These are phyloP conservation scores for Proteles cristata DNA, from an alignment of 2,113 vertebrate genomes.

Conservation along the genomic window DNA sequence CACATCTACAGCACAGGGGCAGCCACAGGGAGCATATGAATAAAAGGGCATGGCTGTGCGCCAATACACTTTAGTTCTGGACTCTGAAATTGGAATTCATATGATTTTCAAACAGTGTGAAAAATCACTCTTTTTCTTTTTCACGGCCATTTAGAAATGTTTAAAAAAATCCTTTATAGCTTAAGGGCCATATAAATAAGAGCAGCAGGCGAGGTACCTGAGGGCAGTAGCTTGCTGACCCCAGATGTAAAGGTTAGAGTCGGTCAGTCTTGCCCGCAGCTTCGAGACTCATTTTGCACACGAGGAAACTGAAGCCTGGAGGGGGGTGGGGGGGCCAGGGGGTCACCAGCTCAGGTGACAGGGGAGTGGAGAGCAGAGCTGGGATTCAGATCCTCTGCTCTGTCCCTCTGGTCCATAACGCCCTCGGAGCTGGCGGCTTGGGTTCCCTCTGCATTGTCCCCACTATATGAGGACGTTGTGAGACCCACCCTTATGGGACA, in stretches of 20 bases:
- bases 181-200: not conserved
- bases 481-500: not conserved
- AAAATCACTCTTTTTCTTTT: not conserved
- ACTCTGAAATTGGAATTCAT: not conserved
- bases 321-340: not conserved
- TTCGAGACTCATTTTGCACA: not conserved
- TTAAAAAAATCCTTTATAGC: not conserved
- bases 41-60: not conserved
- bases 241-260: not conserved
- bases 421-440: not conserved
- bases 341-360: not conserved
- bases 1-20: not conserved
- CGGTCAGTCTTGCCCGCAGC: not conserved
- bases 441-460: not conserved
- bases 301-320: not conserved
- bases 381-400: not conserved
- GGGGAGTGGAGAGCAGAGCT: not conserved
- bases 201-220: accelerated
- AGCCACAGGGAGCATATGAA: not conserved
- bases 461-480: accelerated
- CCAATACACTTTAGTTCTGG: not conserved
- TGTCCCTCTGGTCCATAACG: not conserved
- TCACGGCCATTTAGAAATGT: not conserved
- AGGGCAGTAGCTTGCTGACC: not conserved
- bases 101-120: not conserved